Percentiles rank a stretch among this genome's conserved stretches.
Evolutionary conservation across 2,888 invertebrate genomes (phyloP).

Genomic region (Cephus spinipes): DNA sequence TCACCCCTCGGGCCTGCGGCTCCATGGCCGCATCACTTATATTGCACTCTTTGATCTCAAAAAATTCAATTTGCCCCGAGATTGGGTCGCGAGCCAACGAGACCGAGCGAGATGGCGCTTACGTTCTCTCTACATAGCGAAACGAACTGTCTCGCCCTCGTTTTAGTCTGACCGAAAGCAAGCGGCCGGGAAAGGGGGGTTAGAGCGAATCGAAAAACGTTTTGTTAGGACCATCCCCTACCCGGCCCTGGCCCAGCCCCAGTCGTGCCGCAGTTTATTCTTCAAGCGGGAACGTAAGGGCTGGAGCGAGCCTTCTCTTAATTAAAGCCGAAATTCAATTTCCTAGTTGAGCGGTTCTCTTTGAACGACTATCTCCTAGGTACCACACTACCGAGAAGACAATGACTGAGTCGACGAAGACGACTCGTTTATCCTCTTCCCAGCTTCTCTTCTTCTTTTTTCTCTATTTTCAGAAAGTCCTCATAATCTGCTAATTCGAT

Average conservation of each 20-base stretch:
- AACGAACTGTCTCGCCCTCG: slow-evolving; percentile 1
- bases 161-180: slow-evolving; percentile 6
- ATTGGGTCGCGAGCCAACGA: slow-evolving; percentile 49
- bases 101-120: slow-evolving; percentile 8
- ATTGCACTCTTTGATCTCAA: slow-evolving; percentile 60
- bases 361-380: background rate
- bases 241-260: background rate
- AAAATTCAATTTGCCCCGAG: slow-evolving; percentile 63
- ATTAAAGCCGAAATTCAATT: slow-evolving; percentile 38
- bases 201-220: slow-evolving; percentile 19
- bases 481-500: background rate
- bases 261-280: background rate
- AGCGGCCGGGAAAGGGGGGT: background rate
- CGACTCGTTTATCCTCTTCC: background rate
- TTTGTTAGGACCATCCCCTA: slow-evolving; percentile 1
- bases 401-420: background rate
- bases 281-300: background rate
- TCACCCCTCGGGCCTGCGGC: background rate
- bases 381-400: background rate
- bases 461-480: background rate
- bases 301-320: slow-evolving; percentile 19
- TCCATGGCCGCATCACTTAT: slow-evolving; percentile 31
- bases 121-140: slow-evolving; percentile 15
- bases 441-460: background rate
- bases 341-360: slow-evolving; percentile 15